Percentiles rank a stretch among this genome's conserved stretches.
Conservation (phyloP, 2,113 vertebrate genomes). For the Poeciliopsis turrubarensis region DNA sequence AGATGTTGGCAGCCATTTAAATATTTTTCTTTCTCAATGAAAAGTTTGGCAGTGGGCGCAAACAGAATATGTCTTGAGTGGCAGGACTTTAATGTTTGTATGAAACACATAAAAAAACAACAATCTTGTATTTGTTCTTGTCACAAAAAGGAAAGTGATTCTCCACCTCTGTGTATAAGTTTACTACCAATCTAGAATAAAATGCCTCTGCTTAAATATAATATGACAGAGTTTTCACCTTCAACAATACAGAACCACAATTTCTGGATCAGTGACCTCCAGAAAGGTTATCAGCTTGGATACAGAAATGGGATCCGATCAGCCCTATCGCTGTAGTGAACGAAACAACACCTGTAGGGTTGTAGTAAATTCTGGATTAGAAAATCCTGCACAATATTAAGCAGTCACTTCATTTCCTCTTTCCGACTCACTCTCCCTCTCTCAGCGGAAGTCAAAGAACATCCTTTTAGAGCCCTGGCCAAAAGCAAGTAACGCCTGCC, state of each 20-base stretch:
- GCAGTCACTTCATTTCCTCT: constrained; percentile 31
- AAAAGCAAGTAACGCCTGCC: constrained; percentile 77
- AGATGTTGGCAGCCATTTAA: background rate
- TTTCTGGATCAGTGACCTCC: background rate
- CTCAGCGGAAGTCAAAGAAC: constrained; percentile 68
- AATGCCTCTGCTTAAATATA: no score
- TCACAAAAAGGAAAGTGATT: background rate
- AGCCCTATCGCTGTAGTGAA: background rate
- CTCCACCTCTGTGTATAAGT: background rate
- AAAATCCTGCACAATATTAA: constrained; percentile 4
- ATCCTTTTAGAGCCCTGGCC: constrained; percentile 61
- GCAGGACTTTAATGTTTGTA: no score
- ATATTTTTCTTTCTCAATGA: background rate
- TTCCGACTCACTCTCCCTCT: constrained; percentile 37
- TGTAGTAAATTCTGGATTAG: constrained; percentile 6
- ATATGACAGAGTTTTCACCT: no score
- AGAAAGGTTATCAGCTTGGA: background rate
- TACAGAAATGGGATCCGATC: background rate
- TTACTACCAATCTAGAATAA: no score
- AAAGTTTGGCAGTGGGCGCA: background rate
- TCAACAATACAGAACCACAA: background rate
- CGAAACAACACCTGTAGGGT: background rate
- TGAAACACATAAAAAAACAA: no score
- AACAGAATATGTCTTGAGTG: background rate
- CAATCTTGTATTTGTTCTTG: background rate